Evolutionary conservation across 2,113 vertebrate species (phyloP).

Genomic region (Pelmatolapia mariae): DNA sequence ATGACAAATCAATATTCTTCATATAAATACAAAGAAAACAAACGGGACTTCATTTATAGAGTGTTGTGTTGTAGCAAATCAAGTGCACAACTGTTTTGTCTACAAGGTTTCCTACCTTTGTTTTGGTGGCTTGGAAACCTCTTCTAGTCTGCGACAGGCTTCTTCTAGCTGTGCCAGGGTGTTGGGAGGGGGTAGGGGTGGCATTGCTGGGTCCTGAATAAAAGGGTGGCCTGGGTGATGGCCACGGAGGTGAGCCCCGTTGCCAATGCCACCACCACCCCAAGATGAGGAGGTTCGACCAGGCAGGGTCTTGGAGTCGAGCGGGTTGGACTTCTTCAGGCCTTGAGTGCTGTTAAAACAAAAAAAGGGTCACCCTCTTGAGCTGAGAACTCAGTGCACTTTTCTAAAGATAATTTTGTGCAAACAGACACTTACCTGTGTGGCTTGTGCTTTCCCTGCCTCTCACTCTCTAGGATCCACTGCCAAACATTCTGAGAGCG

Average conservation of each 20-base stretch:
- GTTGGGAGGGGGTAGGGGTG: constrained; percentile 83
- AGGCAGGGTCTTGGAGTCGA: constrained; percentile 72
- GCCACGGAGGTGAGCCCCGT: constrained; percentile 67
- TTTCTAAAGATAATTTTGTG: neutral
- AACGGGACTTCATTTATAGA: accelerated
- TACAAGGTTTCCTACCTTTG: constrained; percentile 67
- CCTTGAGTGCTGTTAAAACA: constrained; percentile 71
- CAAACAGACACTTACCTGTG: constrained; percentile 75
- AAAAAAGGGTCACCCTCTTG: neutral
- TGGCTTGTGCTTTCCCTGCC: constrained; percentile 87
- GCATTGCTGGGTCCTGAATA: constrained; percentile 84
- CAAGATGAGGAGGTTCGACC: constrained; percentile 57
- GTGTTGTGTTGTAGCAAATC: neutral
- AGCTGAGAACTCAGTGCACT: accelerated
- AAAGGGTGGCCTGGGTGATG: constrained; percentile 79
- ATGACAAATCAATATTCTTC: neutral
- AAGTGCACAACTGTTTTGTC: neutral
- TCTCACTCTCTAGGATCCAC: constrained; percentile 92
- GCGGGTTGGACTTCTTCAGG: constrained; percentile 77
- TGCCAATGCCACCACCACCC: constrained; percentile 66
- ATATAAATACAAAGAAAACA: neutral
- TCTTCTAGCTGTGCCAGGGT: constrained; percentile 95
- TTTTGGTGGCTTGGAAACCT: constrained; percentile 88
- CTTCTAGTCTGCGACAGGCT: constrained; percentile 88
- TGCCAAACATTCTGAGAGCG: constrained; percentile 93